Percentiles rank a stretch among this genome's conserved stretches.
Evolutionary conservation across 1,140 invertebrate genomes (phyloP).

Genomic region (Drosophila trapezifrons): DNA sequence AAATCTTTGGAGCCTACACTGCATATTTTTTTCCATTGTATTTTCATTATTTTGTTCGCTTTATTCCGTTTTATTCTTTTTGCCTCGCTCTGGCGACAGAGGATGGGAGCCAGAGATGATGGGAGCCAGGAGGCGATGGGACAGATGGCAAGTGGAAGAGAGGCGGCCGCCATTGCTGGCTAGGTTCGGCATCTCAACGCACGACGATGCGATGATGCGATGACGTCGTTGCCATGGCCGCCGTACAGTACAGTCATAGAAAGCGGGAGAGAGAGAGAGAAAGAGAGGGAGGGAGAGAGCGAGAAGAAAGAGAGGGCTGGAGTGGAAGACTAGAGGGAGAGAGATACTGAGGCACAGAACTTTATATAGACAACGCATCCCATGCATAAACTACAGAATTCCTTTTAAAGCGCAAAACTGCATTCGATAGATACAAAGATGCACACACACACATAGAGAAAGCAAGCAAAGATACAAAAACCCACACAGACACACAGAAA

Average conservation of each 20-base stretch:
- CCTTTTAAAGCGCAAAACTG: slow-evolving; percentile 79
- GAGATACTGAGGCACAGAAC: slow-evolving; percentile 35
- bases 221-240: slow-evolving; percentile 74
- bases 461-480: slow-evolving; percentile 15
- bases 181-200: slow-evolving; percentile 48
- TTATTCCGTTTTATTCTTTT: slow-evolving; percentile 5
- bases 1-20: slow-evolving; percentile 2
- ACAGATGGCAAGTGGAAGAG: slow-evolving; percentile 10
- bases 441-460: slow-evolving; percentile 19
- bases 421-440: slow-evolving; percentile 78
- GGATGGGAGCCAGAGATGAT: slow-evolving; percentile 1
- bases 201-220: slow-evolving; percentile 54
- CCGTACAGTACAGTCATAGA: slow-evolving; percentile 73
- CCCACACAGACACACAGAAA: slow-evolving; percentile 8
- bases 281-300: no score
- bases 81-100: slow-evolving; percentile 11
- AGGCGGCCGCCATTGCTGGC: slow-evolving; percentile 47
- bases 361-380: slow-evolving; percentile 68
- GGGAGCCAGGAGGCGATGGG: slow-evolving; percentile 1
- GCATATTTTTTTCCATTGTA: neutral
- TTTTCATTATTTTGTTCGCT: slow-evolving; percentile 17
- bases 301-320: slow-evolving; percentile 2
- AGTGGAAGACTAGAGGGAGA: slow-evolving; percentile 8
- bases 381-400: slow-evolving; percentile 81
- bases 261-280: slow-evolving; percentile 9